Percentiles rank a stretch among this genome's conserved stretches.
These are phyloP conservation scores for Andricus curvator DNA, from an alignment of 2,888 invertebrate species.

Conservation along the genomic window DNA sequence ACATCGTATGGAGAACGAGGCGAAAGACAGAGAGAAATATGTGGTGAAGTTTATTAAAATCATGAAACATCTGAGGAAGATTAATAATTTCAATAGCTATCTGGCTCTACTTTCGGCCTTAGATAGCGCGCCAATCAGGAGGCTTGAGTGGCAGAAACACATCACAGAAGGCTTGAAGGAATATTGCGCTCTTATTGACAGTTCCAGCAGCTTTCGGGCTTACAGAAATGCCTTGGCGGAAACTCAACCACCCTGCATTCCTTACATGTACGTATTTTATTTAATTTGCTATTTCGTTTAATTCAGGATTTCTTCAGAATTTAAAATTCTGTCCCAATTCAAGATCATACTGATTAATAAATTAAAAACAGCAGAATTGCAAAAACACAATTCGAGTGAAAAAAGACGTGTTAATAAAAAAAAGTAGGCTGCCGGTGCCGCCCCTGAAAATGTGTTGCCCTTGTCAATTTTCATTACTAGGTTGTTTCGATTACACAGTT, in stretches of 20 bases:
- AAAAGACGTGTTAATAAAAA: too few species aligned
- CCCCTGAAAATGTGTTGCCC: too few species aligned
- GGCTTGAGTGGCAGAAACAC: constrained; percentile 96
- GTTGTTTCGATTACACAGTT: too few species aligned
- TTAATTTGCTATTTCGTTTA: neutral
- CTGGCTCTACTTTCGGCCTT: constrained; percentile 96
- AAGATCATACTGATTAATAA: neutral
- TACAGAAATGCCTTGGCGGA: constrained; percentile 96
- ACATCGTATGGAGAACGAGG: constrained; percentile 85
- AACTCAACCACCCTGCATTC: constrained; percentile 98
- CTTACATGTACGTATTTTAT: constrained; percentile 92
- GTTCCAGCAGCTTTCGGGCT: constrained; percentile 98
- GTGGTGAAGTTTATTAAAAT: constrained; percentile 98
- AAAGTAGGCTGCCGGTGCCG: too few species aligned
- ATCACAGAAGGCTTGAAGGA: constrained; percentile 95
- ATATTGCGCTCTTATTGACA: constrained; percentile 97
- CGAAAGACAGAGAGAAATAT: constrained; percentile 96
- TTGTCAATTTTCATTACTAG: too few species aligned
- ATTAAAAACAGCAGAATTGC: neutral
- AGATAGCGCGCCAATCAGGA: constrained; percentile 95
- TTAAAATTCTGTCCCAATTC: too few species aligned
- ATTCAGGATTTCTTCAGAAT: too few species aligned
- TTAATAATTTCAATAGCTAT: constrained; percentile 99
- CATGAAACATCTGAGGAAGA: constrained; percentile 97
- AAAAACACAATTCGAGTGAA: too few species aligned